A percentile compares a stretch with the other conserved stretches of the same genome.
Conservation (phyloP, 2,113 vertebrate species). For the Chloroceryle aenea region DNA sequence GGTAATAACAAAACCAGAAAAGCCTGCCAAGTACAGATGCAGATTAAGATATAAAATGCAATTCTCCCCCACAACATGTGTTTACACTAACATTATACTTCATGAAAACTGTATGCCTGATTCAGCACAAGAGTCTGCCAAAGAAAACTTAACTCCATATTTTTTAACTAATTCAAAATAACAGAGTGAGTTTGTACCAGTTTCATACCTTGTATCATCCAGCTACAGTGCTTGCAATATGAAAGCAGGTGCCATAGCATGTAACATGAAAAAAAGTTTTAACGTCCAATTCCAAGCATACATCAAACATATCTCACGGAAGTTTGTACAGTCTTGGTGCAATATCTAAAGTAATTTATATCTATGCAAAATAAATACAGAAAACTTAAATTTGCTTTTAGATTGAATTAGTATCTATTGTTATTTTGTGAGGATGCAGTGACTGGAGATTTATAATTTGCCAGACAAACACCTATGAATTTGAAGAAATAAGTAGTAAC, state of each 20-base stretch:
- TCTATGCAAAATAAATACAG: background rate
- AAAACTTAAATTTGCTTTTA: background rate
- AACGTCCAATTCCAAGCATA: background rate
- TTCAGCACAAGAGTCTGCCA: conserved; percentile 48
- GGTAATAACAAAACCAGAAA: background rate
- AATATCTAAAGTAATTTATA: background rate
- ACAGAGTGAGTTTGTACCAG: background rate
- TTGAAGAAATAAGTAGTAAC: background rate
- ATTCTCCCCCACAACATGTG: background rate
- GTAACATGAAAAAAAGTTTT: background rate
- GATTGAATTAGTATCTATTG: background rate
- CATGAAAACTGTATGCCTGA: conserved; percentile 35
- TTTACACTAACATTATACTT: conserved; percentile 48
- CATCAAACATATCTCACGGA: background rate
- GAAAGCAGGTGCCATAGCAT: background rate
- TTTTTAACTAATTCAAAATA: conserved; percentile 33
- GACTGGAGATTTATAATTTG: background rate
- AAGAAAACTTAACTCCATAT: background rate
- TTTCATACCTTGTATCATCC: background rate
- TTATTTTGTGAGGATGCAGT: background rate
- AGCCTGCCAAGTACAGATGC: background rate
- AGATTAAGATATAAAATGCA: background rate
- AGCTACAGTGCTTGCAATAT: background rate
- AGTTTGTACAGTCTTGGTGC: background rate
- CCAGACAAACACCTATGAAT: background rate